phyloP scores from a whole-genome alignment of 2,113 vertebrate genomes.

The Heterochromis multidens region DNA sequence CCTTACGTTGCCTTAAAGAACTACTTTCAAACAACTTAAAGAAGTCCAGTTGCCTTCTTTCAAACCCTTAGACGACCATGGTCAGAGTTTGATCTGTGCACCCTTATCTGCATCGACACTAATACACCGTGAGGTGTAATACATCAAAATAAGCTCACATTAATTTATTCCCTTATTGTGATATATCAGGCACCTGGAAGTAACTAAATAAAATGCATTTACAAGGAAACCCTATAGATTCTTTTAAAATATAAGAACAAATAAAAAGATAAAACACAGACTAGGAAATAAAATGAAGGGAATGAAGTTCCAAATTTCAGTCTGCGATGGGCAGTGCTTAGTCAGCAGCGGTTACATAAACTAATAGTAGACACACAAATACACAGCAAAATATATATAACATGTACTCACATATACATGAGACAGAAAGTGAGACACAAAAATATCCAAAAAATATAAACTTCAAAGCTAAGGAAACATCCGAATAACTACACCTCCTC shows the following conservation, averaged over 20 bases:
- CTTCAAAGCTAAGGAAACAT: background rate
- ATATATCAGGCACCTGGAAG: background rate
- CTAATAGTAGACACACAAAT: background rate
- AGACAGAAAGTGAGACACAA: too few species aligned
- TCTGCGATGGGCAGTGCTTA: background rate
- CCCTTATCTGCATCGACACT: fast-evolving
- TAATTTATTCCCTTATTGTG: background rate
- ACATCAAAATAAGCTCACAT: background rate
- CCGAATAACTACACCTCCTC: background rate
- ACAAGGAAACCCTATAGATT: background rate
- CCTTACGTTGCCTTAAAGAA: too few species aligned
- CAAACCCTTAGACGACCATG: too few species aligned
- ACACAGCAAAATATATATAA: background rate
- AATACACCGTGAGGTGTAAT: background rate
- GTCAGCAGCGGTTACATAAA: background rate
- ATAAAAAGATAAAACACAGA: background rate
- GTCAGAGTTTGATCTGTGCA: background rate
- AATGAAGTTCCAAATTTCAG: background rate
- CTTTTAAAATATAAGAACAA: background rate
- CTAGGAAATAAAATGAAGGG: fast-evolving
- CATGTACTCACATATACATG: too few species aligned
- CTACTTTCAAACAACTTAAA: too few species aligned
- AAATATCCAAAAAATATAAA: background rate
- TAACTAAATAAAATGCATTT: background rate
- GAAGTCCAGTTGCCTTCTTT: too few species aligned